Evolutionary conservation across 1,140 invertebrate genomes (phyloP).

Genomic region (Heliconius hermathena): DNA sequence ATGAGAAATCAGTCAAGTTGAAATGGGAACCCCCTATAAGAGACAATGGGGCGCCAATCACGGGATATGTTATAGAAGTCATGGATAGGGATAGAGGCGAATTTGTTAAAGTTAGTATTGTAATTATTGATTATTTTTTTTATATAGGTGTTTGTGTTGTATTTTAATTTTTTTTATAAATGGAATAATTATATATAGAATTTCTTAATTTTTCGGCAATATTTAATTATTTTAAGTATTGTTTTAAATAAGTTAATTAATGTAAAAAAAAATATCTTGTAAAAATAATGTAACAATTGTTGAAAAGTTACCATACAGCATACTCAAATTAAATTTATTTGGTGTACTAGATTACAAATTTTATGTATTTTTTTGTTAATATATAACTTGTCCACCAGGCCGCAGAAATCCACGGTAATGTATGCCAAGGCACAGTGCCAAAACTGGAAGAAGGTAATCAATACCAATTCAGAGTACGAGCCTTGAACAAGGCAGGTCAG

Average conservation of each 20-base stretch:
- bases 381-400: slow-evolving; percentile 79
- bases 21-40: slow-evolving; percentile 97
- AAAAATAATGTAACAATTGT: too few species aligned
- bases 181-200: neutral
- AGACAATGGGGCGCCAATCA: slow-evolving; percentile 98
- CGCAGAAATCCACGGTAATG: slow-evolving; percentile 89
- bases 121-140: neutral
- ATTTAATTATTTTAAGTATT: too few species aligned
- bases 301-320: too few species aligned
- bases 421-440: slow-evolving; percentile 91
- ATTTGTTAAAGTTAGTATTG: slow-evolving; percentile 79
- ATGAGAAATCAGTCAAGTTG: slow-evolving; percentile 95
- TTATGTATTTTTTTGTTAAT: too few species aligned
- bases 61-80: slow-evolving; percentile 93
- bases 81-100: slow-evolving; percentile 84
- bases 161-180: neutral
- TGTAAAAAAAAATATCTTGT: too few species aligned
- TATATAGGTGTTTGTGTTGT: neutral
- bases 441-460: slow-evolving; percentile 96
- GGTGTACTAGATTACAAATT: too few species aligned
- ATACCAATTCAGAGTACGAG: slow-evolving; percentile 96
- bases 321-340: too few species aligned
- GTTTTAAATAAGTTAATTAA: too few species aligned
- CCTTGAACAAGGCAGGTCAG: slow-evolving; percentile 97
- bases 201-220: too few species aligned